Percentiles rank a stretch among this genome's conserved stretches.
phyloP scores from a whole-genome alignment of 2,888 invertebrate species.

The Sarcophaga rosellei region DNA sequence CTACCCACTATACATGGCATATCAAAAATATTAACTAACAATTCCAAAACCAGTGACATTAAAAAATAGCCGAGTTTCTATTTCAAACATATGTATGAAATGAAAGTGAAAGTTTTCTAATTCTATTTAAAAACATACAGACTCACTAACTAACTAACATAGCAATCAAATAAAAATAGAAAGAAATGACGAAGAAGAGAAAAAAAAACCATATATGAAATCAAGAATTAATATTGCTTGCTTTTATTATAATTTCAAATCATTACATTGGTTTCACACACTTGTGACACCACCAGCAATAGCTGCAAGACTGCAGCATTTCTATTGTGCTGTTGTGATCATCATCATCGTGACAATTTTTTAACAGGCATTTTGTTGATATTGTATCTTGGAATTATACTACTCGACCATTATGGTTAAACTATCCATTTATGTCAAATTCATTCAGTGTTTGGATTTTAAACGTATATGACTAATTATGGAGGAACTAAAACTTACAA shows the following conservation, averaged over 20 bases:
- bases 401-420: slow-evolving; percentile 54
- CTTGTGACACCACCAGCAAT: slow-evolving; percentile 85
- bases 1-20: slow-evolving; percentile 13
- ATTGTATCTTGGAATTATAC: slow-evolving; percentile 31
- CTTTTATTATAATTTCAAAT: slow-evolving; percentile 41
- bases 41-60: slow-evolving; percentile 21
- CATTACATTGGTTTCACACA: slow-evolving; percentile 17
- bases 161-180: neutral
- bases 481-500: slow-evolving; percentile 69
- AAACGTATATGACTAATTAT: slow-evolving; percentile 71
- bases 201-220: slow-evolving; percentile 19
- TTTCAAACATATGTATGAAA: slow-evolving; percentile 42
- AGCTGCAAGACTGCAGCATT: slow-evolving; percentile 70
- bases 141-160: neutral
- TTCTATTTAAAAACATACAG: slow-evolving; percentile 51
- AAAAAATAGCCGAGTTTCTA: slow-evolving; percentile 19
- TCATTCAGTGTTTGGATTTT: slow-evolving; percentile 67
- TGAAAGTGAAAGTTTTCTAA: slow-evolving; percentile 66
- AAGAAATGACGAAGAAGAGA: slow-evolving; percentile 1
- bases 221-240: slow-evolving; percentile 46
- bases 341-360: neutral
- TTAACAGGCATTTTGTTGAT: neutral
- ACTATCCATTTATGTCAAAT: slow-evolving; percentile 67
- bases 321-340: neutral
- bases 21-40: slow-evolving; percentile 27